A percentile compares a stretch with the other conserved stretches of the same genome.
Conservation (phyloP, 2,888 invertebrate genomes). For the Isoperla grammatica region DNA sequence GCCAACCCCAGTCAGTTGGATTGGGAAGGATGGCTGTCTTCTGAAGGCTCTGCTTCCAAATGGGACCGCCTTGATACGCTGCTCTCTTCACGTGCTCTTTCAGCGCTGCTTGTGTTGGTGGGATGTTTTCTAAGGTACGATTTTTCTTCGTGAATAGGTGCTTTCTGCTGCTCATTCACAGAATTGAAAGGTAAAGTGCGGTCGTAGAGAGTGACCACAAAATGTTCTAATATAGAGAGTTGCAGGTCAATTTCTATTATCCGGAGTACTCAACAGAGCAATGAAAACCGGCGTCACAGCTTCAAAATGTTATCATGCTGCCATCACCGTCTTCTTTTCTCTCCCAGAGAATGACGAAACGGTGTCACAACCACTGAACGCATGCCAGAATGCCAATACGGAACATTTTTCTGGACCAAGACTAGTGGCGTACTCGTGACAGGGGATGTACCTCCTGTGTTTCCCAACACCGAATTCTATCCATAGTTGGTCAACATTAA, state of each 20-base stretch:
- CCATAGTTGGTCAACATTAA: background rate
- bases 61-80: background rate
- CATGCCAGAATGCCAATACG: conserved; percentile 1
- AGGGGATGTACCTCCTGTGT: background rate
- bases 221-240: background rate
- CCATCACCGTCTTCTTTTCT: background rate
- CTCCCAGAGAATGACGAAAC: background rate
- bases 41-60: background rate
- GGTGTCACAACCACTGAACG: background rate
- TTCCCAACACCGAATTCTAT: too few species aligned
- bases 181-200: background rate
- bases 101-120: background rate
- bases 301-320: background rate
- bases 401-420: background rate
- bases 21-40: background rate
- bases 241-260: background rate
- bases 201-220: background rate
- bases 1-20: conserved; percentile 1
- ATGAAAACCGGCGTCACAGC: background rate
- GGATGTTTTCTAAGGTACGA: background rate
- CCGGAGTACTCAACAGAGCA: background rate
- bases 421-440: background rate
- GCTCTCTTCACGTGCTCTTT: background rate
- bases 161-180: background rate
- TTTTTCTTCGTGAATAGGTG: background rate